These are phyloP conservation scores for Etia nguti DNA, from an alignment of 2,113 vertebrate species.

Conservation along the genomic window DNA sequence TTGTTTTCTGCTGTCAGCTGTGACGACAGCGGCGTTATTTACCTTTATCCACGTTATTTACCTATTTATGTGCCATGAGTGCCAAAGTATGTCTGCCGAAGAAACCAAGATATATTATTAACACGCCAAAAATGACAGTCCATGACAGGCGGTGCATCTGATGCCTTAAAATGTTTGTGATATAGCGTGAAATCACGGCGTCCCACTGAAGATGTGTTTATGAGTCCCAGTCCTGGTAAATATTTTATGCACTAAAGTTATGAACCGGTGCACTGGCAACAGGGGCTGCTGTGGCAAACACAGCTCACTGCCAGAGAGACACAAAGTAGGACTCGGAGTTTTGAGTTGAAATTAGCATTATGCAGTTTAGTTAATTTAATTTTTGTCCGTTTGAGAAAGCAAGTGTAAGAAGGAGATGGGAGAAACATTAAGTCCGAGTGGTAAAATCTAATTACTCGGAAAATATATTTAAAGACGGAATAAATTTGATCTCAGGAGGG, in stretches of 20 bases:
- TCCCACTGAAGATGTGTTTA: conserved; percentile 81
- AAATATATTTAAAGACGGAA: not conserved
- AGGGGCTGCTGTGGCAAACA: conserved; percentile 4
- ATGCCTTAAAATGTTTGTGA: conserved; percentile 74
- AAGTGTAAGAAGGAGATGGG: not conserved
- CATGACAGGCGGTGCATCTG: conserved; percentile 63
- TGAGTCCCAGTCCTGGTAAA: conserved; percentile 81
- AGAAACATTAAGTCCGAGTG: not conserved
- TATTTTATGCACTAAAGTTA: conserved; percentile 81
- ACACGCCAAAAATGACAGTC: conserved; percentile 68
- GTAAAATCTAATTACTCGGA: not conserved
- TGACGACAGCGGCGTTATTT: conserved; percentile 39
- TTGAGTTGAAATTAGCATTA: not conserved
- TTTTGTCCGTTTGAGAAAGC: not conserved
- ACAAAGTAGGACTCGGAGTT: not conserved
- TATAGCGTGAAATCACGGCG: conserved; percentile 73
- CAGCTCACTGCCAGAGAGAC: not conserved
- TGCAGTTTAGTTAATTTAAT: not conserved
- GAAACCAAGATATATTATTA: conserved; percentile 73
- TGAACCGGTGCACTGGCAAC: conserved; percentile 43
- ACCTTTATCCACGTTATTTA: conserved; percentile 65
- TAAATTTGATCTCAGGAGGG: not conserved
- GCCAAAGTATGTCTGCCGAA: conserved; percentile 66
- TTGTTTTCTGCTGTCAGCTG: not conserved
- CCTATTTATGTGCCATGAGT: conserved; percentile 68